A percentile compares a stretch with the other conserved stretches of the same genome.
These are phyloP conservation scores for Gymnoscopelus braueri DNA, from an alignment of 2,797 vertebrate genomes.

Conservation along the genomic window DNA sequence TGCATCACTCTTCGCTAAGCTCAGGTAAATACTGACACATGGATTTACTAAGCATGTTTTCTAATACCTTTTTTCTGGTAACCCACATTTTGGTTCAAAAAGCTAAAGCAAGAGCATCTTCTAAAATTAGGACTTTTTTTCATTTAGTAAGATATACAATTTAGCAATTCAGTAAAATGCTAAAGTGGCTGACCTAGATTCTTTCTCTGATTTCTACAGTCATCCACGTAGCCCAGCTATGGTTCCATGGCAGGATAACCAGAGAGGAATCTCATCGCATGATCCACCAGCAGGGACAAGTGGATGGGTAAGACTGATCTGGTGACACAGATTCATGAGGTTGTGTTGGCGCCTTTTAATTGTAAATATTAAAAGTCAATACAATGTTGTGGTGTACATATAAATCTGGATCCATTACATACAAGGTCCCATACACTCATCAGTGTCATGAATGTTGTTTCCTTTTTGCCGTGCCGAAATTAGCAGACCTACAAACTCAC, in stretches of 20 bases:
- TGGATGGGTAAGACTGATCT: slow-evolving; percentile 88
- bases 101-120: too few species aligned
- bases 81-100: not conserved
- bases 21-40: slow-evolving; percentile 82
- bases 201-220: slow-evolving; percentile 72
- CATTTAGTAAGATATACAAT: not conserved
- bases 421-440: not conserved
- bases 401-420: not conserved
- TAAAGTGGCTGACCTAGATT: slow-evolving; percentile 1
- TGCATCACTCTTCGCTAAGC: slow-evolving; percentile 90
- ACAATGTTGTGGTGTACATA: not conserved
- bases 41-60: not conserved
- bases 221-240: slow-evolving; percentile 96
- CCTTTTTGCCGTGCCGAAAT: too few species aligned
- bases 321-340: not conserved
- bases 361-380: not conserved
- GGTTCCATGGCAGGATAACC: slow-evolving; percentile 97
- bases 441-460: not conserved
- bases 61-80: not conserved
- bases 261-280: slow-evolving; percentile 97
- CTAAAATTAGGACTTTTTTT: too few species aligned
- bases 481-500: too few species aligned
- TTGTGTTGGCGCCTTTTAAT: not conserved
- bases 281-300: slow-evolving; percentile 96
- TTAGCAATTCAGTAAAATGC: slow-evolving; percentile 16